A percentile compares a stretch with the other conserved stretches of the same genome.
Evolutionary conservation across 2,888 invertebrate genomes (phyloP).

Genomic region (Ectemnius cavifrons): DNA sequence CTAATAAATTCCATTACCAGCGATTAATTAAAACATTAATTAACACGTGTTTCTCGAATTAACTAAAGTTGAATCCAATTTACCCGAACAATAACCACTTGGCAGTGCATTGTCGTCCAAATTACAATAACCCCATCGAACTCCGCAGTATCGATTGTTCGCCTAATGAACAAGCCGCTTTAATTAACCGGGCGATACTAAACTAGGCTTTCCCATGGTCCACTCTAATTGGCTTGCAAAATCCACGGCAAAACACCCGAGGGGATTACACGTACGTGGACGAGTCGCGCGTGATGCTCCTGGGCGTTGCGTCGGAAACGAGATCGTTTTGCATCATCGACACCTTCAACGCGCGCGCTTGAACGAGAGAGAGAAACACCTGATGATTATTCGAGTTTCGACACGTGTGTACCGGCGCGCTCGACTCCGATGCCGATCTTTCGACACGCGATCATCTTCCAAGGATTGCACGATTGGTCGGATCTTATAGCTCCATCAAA

Average conservation of each 20-base stretch:
- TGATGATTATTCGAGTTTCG: not conserved
- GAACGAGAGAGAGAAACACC: not conserved
- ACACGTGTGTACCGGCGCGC: not conserved
- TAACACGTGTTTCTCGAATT: too few relatives aligned
- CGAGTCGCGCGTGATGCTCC: slow-evolving; percentile 10
- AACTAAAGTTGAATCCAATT: too few relatives aligned
- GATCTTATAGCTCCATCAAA: too few relatives aligned
- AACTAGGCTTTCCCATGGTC: slow-evolving; percentile 35
- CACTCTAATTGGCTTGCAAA: slow-evolving; percentile 42
- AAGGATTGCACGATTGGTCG: too few relatives aligned
- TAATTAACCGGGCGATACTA: slow-evolving; percentile 40
- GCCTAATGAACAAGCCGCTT: slow-evolving; percentile 18
- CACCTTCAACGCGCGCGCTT: slow-evolving; percentile 15
- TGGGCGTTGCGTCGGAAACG: slow-evolving; percentile 24
- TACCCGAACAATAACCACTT: too few relatives aligned
- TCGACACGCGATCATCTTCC: too few relatives aligned
- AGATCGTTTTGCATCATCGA: slow-evolving; percentile 39
- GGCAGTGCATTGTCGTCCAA: too few relatives aligned
- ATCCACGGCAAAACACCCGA: slow-evolving; percentile 23
- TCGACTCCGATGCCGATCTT: too few relatives aligned
- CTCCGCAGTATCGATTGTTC: not conserved
- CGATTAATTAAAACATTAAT: too few relatives aligned
- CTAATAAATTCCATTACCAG: too few relatives aligned
- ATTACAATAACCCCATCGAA: too few relatives aligned
- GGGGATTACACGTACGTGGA: not conserved